Base-by-base conservation (phyloP, 23 tunicate genomes). In the Phallusia fumigata region DNA sequence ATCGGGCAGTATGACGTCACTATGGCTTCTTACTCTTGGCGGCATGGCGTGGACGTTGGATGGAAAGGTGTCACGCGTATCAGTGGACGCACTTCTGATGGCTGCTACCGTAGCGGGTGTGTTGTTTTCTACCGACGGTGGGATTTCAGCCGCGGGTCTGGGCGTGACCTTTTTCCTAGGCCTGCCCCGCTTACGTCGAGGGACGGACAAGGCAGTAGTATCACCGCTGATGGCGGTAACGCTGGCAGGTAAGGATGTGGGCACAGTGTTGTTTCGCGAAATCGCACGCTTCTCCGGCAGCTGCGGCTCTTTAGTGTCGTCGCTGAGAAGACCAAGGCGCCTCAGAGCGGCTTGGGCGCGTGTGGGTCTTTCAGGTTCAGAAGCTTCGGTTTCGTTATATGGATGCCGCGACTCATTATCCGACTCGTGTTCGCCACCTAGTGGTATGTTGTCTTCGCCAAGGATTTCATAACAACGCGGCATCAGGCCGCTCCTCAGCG, bases 381-480 rank as follows among this genome's bases (percentile, higher is more conserved):
- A 19, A 18, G 35, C 28, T 11, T 72, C 40, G 0, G 83, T 30
- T 13, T 3, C 10, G 32, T 13, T 51, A 35, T 13, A 10, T 18
- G 34, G 33, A 15, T 12, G 12, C 19, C 8, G 32, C 36, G 36
- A 26, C 18, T 58, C 33, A 2, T 30, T 19, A 3, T n/a, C 26
- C 5, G 45, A 24, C 40, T 19, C 58, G 1, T 8, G 31, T 36
- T 35, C 19, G 21, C 28, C 30, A 58, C 3, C 69, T 16, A 22
- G 28, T 3, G 69, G 21, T 32, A 3, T 11, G 53, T 16, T 36
- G 52, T 53, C 52, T 18, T 52, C 53, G 33, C 74, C 88, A 3
- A 85, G 40, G 15, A 85, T 85, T 47, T 85, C 82, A 35, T 85
- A 85, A 28, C 78, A 82, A 33, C 88, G 83, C 19, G 88, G 81